These are phyloP conservation scores for Pectinophora gossypiella DNA, from an alignment of 1,140 invertebrate genomes.

Conservation along the genomic window DNA sequence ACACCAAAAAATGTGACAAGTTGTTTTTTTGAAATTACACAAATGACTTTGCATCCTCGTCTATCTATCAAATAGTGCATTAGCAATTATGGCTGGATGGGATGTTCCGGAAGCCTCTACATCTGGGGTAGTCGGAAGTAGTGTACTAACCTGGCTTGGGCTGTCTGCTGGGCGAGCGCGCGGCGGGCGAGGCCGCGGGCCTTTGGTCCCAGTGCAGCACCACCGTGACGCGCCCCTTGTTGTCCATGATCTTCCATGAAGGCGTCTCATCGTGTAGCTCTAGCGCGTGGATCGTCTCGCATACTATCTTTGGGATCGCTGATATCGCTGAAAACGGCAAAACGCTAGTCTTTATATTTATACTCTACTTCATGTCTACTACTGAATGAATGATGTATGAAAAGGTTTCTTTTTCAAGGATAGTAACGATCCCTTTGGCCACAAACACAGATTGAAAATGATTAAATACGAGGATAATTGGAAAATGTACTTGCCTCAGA, in stretches of 20 bases:
- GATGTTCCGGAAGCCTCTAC: too few species aligned
- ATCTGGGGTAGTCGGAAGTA: too few species aligned
- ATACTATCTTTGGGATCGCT: constrained; percentile 96
- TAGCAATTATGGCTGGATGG: too few species aligned
- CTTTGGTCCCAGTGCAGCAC: constrained; percentile 95
- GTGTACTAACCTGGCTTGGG: constrained; percentile 66
- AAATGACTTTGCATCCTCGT: too few species aligned
- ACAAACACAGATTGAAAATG: too few species aligned
- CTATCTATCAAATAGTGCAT: too few species aligned
- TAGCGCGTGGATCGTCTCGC: constrained; percentile 95
- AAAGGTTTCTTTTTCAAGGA: background rate
- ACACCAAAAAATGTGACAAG: too few species aligned
- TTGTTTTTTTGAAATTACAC: too few species aligned
- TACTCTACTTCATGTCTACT: too few species aligned
- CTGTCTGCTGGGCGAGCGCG: constrained; percentile 78
- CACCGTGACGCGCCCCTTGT: constrained; percentile 94
- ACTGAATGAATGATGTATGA: background rate
- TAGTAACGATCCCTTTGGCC: background rate
- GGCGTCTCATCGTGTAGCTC: constrained; percentile 96
- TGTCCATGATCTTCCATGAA: constrained; percentile 98
- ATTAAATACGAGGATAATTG: too few species aligned
- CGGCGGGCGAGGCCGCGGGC: constrained; percentile 77
- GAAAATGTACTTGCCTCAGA: too few species aligned
- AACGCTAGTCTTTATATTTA: too few species aligned
- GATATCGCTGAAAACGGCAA: constrained; percentile 86